Percentiles rank a stretch among this genome's conserved stretches.
These are phyloP conservation scores for Sandelia bainsii DNA, from an alignment of 2,797 vertebrate species.

Conservation along the genomic window DNA sequence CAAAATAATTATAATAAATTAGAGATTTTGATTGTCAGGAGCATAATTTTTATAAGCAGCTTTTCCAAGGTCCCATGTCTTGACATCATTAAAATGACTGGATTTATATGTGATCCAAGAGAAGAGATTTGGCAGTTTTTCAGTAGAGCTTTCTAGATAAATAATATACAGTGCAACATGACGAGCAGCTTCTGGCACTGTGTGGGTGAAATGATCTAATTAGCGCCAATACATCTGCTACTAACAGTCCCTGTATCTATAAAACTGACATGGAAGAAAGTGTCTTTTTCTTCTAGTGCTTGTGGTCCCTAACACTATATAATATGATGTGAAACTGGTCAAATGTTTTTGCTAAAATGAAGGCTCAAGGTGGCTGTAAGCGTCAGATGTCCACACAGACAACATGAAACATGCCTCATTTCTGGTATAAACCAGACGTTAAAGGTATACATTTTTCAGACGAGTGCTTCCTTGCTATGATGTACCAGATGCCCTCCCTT, in stretches of 20 bases:
- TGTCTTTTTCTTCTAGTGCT: background rate
- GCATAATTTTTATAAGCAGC: background rate
- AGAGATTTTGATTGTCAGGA: background rate
- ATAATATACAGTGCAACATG: background rate
- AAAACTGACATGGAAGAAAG: background rate
- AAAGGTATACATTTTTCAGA: background rate
- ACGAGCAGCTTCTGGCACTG: background rate
- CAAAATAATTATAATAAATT: no score
- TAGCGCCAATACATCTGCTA: background rate
- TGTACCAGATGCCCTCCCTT: background rate
- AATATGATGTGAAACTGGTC: background rate
- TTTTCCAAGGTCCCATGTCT: background rate
- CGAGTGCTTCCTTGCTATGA: background rate
- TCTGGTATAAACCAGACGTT: background rate
- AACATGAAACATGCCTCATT: background rate
- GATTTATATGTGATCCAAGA: background rate
- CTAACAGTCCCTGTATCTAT: background rate
- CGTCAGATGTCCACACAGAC: background rate
- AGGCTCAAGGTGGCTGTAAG: background rate
- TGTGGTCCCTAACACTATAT: background rate
- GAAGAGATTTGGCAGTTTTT: background rate
- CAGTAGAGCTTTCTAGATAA: background rate
- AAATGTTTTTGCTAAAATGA: background rate
- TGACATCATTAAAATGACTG: background rate
- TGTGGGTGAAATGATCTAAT: slow-evolving; percentile 1